A percentile compares a stretch with the other conserved stretches of the same genome.
These are phyloP conservation scores for Drusus annulatus DNA, from an alignment of 1,140 invertebrate genomes.

Conservation along the genomic window DNA sequence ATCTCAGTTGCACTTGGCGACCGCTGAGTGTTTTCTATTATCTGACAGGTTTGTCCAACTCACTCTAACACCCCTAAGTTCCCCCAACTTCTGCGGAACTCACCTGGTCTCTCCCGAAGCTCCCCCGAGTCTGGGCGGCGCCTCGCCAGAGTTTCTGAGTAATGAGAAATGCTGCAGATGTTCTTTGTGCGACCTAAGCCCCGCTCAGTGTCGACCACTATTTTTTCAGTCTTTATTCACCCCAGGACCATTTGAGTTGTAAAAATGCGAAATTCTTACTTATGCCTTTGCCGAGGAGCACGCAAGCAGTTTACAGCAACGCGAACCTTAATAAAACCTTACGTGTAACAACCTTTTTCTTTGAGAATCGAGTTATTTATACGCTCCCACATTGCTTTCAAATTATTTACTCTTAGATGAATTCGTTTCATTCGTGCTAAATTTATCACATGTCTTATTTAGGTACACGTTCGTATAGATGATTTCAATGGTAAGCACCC, in stretches of 20 bases:
- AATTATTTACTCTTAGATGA: too few relatives aligned
- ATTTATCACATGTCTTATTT: too few relatives aligned
- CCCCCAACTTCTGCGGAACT: too few relatives aligned
- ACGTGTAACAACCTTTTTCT: too few relatives aligned
- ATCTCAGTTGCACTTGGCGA: not conserved
- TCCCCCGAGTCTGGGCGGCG: not conserved
- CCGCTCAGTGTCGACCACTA: not conserved
- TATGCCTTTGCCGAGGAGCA: not conserved
- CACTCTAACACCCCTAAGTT: too few relatives aligned
- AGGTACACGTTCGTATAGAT: too few relatives aligned
- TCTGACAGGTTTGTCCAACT: not conserved
- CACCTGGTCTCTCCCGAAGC: not conserved
- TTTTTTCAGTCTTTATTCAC: slow-evolving; percentile 12
- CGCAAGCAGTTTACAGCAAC: too few relatives aligned
- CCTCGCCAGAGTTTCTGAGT: slow-evolving; percentile 35
- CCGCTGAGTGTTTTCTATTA: slow-evolving; percentile 12
- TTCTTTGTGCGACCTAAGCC: slow-evolving; percentile 31
- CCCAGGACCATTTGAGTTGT: slow-evolving; percentile 22
- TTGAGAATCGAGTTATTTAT: too few relatives aligned
- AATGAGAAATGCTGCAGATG: slow-evolving; percentile 54
- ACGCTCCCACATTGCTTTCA: too few relatives aligned
- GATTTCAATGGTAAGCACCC: too few relatives aligned
- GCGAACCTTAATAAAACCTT: too few relatives aligned
- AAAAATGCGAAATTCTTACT: slow-evolving; percentile 21
- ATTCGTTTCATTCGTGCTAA: too few relatives aligned